These are phyloP conservation scores for Adineta ricciae DNA, from an alignment of 2,888 invertebrate genomes.

Conservation along the genomic window DNA sequence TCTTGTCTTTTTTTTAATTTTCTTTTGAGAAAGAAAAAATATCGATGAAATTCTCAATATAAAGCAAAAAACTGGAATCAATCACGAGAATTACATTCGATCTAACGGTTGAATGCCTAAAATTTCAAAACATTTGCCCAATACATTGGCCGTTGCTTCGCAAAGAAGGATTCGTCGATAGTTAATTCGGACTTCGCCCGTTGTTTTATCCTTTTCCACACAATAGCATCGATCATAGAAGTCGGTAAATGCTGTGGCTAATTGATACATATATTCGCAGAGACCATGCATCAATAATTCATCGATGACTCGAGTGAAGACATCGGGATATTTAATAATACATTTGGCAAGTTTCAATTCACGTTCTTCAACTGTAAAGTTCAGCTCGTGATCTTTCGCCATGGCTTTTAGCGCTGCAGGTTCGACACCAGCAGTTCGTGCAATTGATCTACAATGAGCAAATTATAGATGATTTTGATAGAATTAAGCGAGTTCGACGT, in stretches of 20 bases:
- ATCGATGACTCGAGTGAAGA: constrained; percentile 67
- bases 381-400: constrained; percentile 55
- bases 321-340: constrained; percentile 55
- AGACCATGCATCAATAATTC: constrained; percentile 73
- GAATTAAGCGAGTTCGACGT: neutral
- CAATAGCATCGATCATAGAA: constrained; percentile 97
- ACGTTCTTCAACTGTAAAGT: constrained; percentile 68
- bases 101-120: constrained; percentile 80
- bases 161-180: constrained; percentile 75
- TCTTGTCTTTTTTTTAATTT: neutral
- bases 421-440: constrained; percentile 48
- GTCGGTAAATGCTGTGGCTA: constrained; percentile 81
- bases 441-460: constrained; percentile 38
- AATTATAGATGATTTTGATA: constrained; percentile 36
- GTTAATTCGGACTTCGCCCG: constrained; percentile 66
- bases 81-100: constrained; percentile 64
- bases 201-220: constrained; percentile 71
- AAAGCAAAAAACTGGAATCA: neutral
- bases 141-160: constrained; percentile 76
- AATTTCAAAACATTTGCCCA: constrained; percentile 76
- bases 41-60: neutral
- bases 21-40: neutral
- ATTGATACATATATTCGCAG: constrained; percentile 88
- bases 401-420: constrained; percentile 56
- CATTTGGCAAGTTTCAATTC: constrained; percentile 86